These are phyloP conservation scores for Cossypha polioptera DNA, from an alignment of 2,797 vertebrate genomes.

Conservation along the genomic window DNA sequence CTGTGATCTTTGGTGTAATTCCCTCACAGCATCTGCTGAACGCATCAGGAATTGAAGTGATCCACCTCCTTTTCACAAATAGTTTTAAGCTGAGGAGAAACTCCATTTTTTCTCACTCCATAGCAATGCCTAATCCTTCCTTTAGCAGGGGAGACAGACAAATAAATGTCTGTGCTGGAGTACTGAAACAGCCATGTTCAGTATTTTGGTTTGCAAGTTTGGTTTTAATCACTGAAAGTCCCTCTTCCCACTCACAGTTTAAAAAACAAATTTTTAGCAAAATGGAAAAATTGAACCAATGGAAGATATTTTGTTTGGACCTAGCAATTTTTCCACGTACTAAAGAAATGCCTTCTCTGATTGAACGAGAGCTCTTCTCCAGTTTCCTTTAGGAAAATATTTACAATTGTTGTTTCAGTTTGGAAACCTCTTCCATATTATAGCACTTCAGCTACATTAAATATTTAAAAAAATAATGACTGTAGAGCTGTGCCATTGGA, in stretches of 20 bases:
- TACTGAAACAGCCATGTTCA: background rate
- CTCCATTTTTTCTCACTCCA: background rate
- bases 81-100: background rate
- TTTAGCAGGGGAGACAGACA: background rate
- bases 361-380: background rate
- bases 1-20: background rate
- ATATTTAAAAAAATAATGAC: constrained; percentile 21
- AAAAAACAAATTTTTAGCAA: background rate
- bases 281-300: background rate
- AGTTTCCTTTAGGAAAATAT: constrained; percentile 42
- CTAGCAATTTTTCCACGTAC: constrained; percentile 13
- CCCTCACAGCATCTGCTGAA: background rate
- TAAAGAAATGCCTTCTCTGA: background rate
- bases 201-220: background rate
- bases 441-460: constrained; percentile 23
- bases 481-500: background rate
- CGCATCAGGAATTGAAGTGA: background rate
- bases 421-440: constrained; percentile 7
- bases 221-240: background rate
- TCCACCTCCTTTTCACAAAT: background rate
- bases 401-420: constrained; percentile 12
- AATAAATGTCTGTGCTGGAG: accelerated
- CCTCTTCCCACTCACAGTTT: background rate
- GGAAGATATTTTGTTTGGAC: constrained; percentile 22
- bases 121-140: background rate